Evolutionary conservation across 2,113 vertebrate species (phyloP).

Genomic region (Aphelocoma coerulescens): DNA sequence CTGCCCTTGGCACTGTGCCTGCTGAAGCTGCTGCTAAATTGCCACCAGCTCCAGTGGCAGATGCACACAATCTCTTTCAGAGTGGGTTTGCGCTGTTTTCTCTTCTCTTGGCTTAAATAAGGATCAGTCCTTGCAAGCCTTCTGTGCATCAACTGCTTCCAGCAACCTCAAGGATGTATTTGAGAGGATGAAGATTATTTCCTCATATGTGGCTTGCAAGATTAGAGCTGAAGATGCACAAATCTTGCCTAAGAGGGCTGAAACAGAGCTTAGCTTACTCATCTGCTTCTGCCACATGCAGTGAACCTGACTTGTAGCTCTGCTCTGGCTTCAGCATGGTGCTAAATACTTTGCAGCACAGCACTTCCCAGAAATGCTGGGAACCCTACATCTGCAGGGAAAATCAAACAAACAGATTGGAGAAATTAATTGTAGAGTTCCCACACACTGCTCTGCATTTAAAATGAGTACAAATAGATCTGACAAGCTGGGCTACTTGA

Average conservation of each 20-base stretch:
- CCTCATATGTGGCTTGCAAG: not conserved
- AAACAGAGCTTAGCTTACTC: not conserved
- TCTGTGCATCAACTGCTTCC: not conserved
- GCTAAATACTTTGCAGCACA: not conserved
- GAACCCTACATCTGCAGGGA: not conserved
- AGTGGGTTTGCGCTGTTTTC: not conserved
- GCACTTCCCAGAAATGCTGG: not conserved
- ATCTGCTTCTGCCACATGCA: not conserved
- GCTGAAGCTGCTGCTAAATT: not conserved
- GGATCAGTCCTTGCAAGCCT: not conserved
- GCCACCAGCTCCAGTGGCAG: not conserved
- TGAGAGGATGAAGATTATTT: conserved; percentile 1
- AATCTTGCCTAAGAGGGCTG: not conserved
- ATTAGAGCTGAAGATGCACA: not conserved
- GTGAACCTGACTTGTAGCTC: not conserved
- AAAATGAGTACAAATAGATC: not conserved
- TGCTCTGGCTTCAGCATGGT: not conserved
- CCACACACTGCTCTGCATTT: not conserved
- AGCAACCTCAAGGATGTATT: not conserved
- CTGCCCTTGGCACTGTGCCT: not conserved
- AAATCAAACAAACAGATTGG: not conserved
- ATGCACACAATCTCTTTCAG: not conserved
- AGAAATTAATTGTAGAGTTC: not conserved
- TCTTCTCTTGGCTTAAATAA: not conserved
- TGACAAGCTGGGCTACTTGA: not conserved